Percentiles rank a stretch among this genome's conserved stretches.
phyloP scores from a whole-genome alignment of 92 coral and sea anemone genomes.

The Actinernus sp. region DNA sequence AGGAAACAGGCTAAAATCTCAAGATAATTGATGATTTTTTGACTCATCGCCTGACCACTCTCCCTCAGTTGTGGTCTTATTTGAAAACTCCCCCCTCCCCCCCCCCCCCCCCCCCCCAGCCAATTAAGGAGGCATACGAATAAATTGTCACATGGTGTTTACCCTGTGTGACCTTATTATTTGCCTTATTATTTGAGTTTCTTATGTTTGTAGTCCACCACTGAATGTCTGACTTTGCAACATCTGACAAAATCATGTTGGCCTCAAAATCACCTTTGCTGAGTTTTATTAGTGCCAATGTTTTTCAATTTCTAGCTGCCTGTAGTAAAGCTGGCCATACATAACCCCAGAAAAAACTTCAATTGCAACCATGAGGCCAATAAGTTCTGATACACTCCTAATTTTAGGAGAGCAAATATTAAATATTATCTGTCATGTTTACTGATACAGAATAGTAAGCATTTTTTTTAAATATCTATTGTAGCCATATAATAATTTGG shows the following conservation, averaged over 20 bases:
- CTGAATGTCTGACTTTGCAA: slow-evolving; percentile 24
- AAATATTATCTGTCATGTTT: slow-evolving; percentile 31
- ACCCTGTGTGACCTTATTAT: slow-evolving; percentile 51
- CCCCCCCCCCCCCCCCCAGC: slow-evolving; percentile 30
- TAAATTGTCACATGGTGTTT: slow-evolving; percentile 28
- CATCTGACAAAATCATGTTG: slow-evolving; percentile 35
- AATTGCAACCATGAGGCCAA: slow-evolving; percentile 48
- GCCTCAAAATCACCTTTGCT: slow-evolving; percentile 45
- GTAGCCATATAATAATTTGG: slow-evolving; percentile 50
- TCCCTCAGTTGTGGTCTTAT: slow-evolving; percentile 35
- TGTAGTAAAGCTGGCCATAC: slow-evolving; percentile 38
- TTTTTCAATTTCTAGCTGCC: slow-evolving; percentile 30
- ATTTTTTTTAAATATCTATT: slow-evolving; percentile 31
- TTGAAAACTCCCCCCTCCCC: too few species aligned
- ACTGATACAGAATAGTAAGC: slow-evolving; percentile 35
- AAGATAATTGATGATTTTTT: slow-evolving; percentile 35
- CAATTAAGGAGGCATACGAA: slow-evolving; percentile 46
- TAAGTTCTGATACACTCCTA: slow-evolving; percentile 39
- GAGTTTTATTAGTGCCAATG: slow-evolving; percentile 26
- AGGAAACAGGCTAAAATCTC: slow-evolving; percentile 38
- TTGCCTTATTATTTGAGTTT: slow-evolving; percentile 31
- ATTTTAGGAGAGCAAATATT: slow-evolving; percentile 2
- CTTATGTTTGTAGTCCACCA: slow-evolving; percentile 46
- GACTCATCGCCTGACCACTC: slow-evolving; percentile 55
- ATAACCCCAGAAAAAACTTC: slow-evolving; percentile 55